Conservation (phyloP, 2,888 invertebrate species). For the Epinotia nisella region DNA sequence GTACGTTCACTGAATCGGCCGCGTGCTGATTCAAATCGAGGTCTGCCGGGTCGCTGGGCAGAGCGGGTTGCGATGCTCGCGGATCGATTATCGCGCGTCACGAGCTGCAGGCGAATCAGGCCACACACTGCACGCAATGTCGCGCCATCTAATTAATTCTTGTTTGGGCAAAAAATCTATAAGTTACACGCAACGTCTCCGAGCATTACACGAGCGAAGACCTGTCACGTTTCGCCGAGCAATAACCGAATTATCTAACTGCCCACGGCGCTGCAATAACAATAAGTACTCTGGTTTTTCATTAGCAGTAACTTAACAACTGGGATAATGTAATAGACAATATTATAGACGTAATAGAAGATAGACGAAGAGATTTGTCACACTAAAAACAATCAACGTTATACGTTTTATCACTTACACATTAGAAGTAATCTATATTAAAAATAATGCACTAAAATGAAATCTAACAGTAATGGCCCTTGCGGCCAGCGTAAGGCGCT, state of each 20-base stretch:
- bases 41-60: constrained; percentile 69
- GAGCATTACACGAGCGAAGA: constrained; percentile 21
- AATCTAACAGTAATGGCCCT: constrained; percentile 57
- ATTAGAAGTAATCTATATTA: background rate
- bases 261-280: constrained; percentile 65
- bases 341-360: constrained; percentile 50
- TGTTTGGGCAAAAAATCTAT: constrained; percentile 40
- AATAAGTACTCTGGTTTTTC: constrained; percentile 71
- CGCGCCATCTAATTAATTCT: constrained; percentile 43
- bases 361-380: constrained; percentile 56
- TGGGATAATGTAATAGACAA: constrained; percentile 53
- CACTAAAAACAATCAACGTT: background rate
- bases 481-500: constrained; percentile 57
- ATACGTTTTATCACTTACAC: constrained; percentile 1
- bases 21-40: constrained; percentile 78
- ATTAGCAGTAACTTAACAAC: constrained; percentile 76
- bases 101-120: constrained; percentile 57
- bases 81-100: constrained; percentile 68
- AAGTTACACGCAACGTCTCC: constrained; percentile 36
- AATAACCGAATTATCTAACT: constrained; percentile 58
- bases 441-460: constrained; percentile 22
- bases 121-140: constrained; percentile 50
- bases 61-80: constrained; percentile 63
- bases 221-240: constrained; percentile 53
- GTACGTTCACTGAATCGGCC: constrained; percentile 67